These are phyloP conservation scores for Cricetomys ansorgei DNA, from an alignment of 2,113 vertebrate species.

Conservation along the genomic window DNA sequence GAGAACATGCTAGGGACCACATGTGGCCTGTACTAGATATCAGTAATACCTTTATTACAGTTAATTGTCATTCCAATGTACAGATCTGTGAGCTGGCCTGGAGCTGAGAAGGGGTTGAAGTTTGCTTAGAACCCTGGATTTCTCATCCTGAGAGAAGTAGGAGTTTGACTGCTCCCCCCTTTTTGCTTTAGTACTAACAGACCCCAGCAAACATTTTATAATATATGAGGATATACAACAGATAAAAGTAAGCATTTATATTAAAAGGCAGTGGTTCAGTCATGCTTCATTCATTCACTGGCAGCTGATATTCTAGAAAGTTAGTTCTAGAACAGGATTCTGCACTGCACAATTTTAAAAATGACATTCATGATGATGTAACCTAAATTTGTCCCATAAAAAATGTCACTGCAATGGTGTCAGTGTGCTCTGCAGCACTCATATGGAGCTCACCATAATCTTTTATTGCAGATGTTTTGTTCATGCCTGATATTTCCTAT, in stretches of 20 bases:
- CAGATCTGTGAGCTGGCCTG: no score
- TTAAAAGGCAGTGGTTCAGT: neutral
- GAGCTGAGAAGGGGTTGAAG: no score
- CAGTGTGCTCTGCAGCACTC: neutral
- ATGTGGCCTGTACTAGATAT: neutral
- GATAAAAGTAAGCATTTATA: neutral
- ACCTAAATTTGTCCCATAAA: neutral
- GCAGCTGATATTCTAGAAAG: neutral
- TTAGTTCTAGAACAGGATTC: neutral
- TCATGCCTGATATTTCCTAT: neutral
- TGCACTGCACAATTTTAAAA: neutral
- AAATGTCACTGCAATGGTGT: neutral
- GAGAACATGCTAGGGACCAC: no score
- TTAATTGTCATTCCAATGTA: neutral
- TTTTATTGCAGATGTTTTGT: neutral
- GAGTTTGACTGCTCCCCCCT: no score
- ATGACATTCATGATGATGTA: neutral
- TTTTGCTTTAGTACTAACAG: no score
- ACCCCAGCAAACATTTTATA: no score
- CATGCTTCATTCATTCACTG: neutral
- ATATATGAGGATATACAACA: neutral
- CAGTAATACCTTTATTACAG: neutral
- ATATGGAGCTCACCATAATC: neutral
- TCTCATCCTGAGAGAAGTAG: no score
- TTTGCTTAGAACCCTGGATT: fast-evolving